Conservation (phyloP, 2,888 invertebrate species). For the Eilema depressum region DNA sequence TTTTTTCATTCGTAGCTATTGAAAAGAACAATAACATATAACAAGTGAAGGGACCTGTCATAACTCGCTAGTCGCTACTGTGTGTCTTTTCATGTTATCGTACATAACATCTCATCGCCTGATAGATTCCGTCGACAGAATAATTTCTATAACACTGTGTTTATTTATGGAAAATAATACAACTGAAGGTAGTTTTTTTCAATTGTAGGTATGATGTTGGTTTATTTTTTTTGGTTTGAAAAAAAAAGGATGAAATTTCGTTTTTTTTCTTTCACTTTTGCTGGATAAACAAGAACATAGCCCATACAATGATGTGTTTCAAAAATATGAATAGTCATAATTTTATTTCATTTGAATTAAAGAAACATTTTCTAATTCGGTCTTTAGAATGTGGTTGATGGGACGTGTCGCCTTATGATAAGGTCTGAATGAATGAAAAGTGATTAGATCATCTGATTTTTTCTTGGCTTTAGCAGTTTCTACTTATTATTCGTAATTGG, state of each 20-base stretch:
- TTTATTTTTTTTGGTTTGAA: background rate
- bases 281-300: too few relatives aligned
- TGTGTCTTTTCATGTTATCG: background rate
- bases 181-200: background rate
- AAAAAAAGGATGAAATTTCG: background rate
- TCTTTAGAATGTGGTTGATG: too few relatives aligned
- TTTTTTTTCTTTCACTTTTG: too few relatives aligned
- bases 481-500: background rate
- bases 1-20: background rate
- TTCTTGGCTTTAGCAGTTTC: background rate
- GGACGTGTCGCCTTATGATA: too few relatives aligned
- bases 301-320: too few relatives aligned
- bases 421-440: too few relatives aligned
- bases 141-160: background rate
- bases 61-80: background rate
- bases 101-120: background rate
- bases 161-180: background rate
- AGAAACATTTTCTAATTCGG: too few relatives aligned
- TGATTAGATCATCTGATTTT: too few relatives aligned
- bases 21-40: background rate
- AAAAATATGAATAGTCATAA: too few relatives aligned
- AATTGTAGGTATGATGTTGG: background rate
- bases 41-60: background rate
- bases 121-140: background rate
- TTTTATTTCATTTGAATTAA: too few relatives aligned